Percentiles rank a stretch among this genome's conserved stretches.
Conservation (phyloP, 2,797 vertebrate species). For the Perodicticus potto region DNA sequence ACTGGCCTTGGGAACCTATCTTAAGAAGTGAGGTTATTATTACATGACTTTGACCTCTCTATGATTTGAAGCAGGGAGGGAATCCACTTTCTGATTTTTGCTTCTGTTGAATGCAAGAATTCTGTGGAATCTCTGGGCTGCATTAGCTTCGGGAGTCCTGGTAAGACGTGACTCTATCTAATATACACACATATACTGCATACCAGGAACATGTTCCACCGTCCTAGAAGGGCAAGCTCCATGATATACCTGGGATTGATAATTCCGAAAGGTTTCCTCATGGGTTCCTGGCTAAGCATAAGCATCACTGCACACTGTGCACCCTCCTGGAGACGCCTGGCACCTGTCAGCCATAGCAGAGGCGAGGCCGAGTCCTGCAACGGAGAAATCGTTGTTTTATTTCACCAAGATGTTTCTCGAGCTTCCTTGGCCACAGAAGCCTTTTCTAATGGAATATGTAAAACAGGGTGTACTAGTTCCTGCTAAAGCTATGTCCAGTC, state of each 20-base stretch:
- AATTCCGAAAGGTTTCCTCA: not conserved
- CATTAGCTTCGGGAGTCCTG: not conserved
- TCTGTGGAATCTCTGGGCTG: not conserved
- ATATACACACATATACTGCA: not conserved
- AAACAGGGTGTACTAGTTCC: not conserved
- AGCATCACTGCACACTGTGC: fast-evolving
- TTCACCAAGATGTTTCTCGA: not conserved
- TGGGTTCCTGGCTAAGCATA: not conserved
- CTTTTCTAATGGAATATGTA: not conserved
- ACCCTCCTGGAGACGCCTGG: not conserved
- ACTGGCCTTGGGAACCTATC: not conserved
- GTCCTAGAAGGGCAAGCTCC: not conserved
- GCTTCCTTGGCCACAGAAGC: not conserved
- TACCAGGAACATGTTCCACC: no score
- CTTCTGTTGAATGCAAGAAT: not conserved
- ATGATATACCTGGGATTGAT: not conserved
- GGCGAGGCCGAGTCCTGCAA: not conserved
- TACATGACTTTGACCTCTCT: not conserved
- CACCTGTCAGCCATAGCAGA: not conserved
- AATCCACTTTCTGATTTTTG: not conserved
- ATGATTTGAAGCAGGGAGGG: not conserved
- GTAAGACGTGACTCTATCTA: not conserved
- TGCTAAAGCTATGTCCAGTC: not conserved
- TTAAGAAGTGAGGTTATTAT: not conserved
- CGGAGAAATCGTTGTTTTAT: not conserved